phyloP scores from a whole-genome alignment of 2,888 invertebrate genomes.

The Lycophotia porphyrea region DNA sequence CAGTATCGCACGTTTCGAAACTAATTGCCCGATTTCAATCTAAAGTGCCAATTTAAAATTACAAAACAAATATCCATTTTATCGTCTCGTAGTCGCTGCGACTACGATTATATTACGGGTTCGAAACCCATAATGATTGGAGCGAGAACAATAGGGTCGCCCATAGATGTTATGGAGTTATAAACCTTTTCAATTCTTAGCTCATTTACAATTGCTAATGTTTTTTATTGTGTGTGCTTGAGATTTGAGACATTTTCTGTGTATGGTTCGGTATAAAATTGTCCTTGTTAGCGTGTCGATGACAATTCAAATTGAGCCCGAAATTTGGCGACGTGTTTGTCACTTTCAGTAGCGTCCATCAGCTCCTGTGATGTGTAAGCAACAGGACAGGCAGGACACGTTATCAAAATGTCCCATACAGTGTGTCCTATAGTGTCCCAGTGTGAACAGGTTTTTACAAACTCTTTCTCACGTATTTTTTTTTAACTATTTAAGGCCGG shows the following conservation, averaged over 20 bases:
- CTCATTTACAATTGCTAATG: constrained; percentile 62
- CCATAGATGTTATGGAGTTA: constrained; percentile 53
- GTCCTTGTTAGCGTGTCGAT: no score
- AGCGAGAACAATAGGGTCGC: constrained; percentile 56
- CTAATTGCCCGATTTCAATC: constrained; percentile 53
- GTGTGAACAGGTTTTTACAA: no score
- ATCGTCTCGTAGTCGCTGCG: constrained; percentile 15
- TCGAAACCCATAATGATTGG: constrained; percentile 57
- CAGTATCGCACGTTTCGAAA: constrained; percentile 19
- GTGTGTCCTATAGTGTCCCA: no score
- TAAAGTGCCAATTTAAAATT: constrained; percentile 58
- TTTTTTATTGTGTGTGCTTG: constrained; percentile 50
- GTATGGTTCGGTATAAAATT: constrained; percentile 59
- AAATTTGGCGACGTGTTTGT: no score
- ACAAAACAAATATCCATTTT: constrained; percentile 48
- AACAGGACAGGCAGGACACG: no score
- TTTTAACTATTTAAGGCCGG: no score
- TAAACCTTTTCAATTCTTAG: constrained; percentile 56
- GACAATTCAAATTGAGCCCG: no score
- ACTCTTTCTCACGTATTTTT: no score
- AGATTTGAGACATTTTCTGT: constrained; percentile 12
- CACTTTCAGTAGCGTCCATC: no score
- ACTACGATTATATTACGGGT: constrained; percentile 50
- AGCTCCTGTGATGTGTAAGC: no score
- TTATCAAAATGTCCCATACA: no score